Evolutionary conservation across 2,113 vertebrate genomes (phyloP), one percentile per base, ranked within the genome.

Genomic region (Corythaixoides concolor): DNA sequence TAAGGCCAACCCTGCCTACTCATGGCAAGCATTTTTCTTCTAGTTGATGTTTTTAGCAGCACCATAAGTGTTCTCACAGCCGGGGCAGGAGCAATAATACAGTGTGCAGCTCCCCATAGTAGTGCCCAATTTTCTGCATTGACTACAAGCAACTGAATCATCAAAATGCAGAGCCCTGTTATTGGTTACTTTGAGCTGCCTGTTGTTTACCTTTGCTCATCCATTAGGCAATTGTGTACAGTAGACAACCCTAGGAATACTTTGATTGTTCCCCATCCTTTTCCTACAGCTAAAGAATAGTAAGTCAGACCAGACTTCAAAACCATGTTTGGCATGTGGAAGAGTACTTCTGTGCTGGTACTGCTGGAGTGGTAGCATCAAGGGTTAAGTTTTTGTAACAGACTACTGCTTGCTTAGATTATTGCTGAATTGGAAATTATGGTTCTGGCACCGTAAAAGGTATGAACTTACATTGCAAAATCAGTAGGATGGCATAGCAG

Each of bases 151-250:
- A 90, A 37, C 5, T 30, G 59, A 22, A 15, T 76, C 66, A 77
- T 22, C 12, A 63, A 82, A 83, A 68, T 35, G 21, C 58, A 72
- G 17, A 20, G 55, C 7, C 11, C 17, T 43, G 14, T 50, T 63
- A 30, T 5, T 74, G 32, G 8, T 67, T 83, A 17, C 39, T 90
- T 32, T 30, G 21, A 70, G 32, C 59, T 62, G 11, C 27, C 21
- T 49, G 19, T 35, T 69, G 35, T 75, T 59, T 7, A 14, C 52
- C 56, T 41, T 16, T 67, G 55, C 20, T 22, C 16, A 66, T 69
- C 14, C 3, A 0, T 66, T 37, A n/a, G 28, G 17, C 4, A 37
- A 0, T 7, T 49, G 21, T 59, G 6, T 85, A 33, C 19, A 17
- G 18, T 35, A 75, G 49, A 23, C 15, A 80, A 35, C 15, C 26